Conservation (phyloP, 1,140 invertebrate genomes). For the Akabosia matsudoensis region DNA sequence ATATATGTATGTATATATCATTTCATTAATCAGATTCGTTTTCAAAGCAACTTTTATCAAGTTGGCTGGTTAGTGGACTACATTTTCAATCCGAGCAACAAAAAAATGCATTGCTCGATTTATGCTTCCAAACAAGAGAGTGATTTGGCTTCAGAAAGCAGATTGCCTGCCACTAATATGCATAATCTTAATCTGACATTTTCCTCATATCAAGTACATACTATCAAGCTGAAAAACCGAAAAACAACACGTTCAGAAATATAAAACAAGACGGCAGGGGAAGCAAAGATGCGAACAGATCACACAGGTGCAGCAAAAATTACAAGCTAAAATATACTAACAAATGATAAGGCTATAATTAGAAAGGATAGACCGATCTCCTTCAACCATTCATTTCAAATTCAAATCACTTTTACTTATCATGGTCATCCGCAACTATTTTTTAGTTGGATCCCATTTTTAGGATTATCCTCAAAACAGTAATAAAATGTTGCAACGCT, state of each 20-base stretch:
- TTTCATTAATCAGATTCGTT: not conserved
- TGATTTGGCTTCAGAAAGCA: not conserved
- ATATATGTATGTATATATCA: not conserved
- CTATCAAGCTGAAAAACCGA: no score
- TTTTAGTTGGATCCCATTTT: no score
- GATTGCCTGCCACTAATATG: not conserved
- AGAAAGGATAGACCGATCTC: not conserved
- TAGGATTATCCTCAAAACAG: not conserved
- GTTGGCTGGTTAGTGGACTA: no score
- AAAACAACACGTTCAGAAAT: no score
- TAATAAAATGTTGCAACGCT: not conserved
- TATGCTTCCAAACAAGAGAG: not conserved
- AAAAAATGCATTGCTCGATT: not conserved
- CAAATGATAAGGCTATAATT: not conserved
- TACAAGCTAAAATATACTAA: conserved; percentile 1
- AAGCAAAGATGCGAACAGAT: not conserved
- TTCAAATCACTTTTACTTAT: conserved; percentile 3
- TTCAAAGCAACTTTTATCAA: no score
- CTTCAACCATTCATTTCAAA: not conserved
- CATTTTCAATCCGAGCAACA: no score
- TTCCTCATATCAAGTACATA: not conserved
- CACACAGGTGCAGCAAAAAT: not conserved
- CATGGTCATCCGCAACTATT: no score
- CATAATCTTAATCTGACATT: not conserved
- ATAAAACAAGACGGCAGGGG: not conserved